These are phyloP conservation scores for Pitta sordida DNA, from an alignment of 2,113 vertebrate genomes.

Conservation along the genomic window DNA sequence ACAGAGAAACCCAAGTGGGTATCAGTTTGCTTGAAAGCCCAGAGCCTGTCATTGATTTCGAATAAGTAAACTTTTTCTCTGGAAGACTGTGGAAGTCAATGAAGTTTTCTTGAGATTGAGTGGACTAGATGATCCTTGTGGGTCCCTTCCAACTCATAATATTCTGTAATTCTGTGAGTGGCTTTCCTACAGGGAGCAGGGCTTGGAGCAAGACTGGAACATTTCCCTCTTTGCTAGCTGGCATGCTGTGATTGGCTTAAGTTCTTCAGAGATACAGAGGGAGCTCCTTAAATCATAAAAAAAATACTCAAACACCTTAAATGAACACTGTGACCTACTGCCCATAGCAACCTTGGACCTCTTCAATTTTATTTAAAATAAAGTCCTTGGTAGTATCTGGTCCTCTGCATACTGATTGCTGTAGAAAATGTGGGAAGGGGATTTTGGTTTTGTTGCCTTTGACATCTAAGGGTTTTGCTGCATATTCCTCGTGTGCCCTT, in stretches of 20 bases:
- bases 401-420: background rate
- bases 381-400: background rate
- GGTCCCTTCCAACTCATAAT: no score
- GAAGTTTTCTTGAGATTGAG: background rate
- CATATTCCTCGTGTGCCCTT: background rate
- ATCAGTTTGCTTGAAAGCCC: constrained; percentile 30
- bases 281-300: background rate
- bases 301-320: background rate
- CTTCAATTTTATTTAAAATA: background rate
- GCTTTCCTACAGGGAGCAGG: background rate
- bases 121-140: no score
- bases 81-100: background rate
- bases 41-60: constrained; percentile 35
- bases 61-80: background rate
- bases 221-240: background rate
- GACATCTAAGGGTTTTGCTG: background rate
- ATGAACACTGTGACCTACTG: background rate
- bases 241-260: background rate
- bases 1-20: constrained; percentile 11
- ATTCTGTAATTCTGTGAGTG: no score
- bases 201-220: background rate
- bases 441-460: background rate
- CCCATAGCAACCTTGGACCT: background rate
- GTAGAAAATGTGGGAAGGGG: background rate
- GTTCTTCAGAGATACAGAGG: background rate